phyloP scores from a whole-genome alignment of 2,113 vertebrate genomes.

The Setophaga kirtlandii region DNA sequence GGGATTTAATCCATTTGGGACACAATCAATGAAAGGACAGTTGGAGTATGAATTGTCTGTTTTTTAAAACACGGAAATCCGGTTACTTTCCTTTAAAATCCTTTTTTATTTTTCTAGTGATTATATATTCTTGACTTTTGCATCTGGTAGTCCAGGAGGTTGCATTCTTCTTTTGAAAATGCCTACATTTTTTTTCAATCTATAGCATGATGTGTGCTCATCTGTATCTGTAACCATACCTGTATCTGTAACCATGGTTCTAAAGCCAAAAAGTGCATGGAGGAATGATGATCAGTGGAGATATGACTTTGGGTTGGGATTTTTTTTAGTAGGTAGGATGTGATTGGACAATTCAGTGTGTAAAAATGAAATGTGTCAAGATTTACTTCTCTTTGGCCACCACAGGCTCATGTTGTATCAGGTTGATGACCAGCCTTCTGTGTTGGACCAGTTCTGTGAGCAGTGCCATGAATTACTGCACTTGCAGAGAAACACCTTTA shows the following conservation, averaged over 20 bases:
- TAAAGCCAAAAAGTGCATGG: not conserved
- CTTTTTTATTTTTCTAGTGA: not conserved
- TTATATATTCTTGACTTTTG: not conserved
- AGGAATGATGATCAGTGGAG: not conserved
- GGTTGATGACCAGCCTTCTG: not conserved
- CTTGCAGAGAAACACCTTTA: not conserved
- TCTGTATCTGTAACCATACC: not conserved
- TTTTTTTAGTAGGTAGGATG: not conserved
- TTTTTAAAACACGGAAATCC: not conserved
- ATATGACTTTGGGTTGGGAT: not conserved
- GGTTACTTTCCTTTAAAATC: not conserved
- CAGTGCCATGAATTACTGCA: not conserved
- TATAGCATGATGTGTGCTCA: not conserved
- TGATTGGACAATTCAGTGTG: not conserved
- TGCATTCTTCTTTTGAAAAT: not conserved
- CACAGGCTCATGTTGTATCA: not conserved
- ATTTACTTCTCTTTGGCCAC: not conserved
- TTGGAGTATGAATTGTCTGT: not conserved
- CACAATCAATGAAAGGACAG: not conserved
- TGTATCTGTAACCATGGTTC: not conserved
- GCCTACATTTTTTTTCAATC: not conserved
- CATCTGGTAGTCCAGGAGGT: constrained; percentile 17
- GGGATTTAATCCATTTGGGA: not conserved
- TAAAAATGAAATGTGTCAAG: not conserved
- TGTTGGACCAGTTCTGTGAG: not conserved